Percentiles rank a stretch among this genome's conserved stretches.
Evolutionary conservation across 2,797 vertebrate genomes (phyloP).

Genomic region (Xenops minutus): DNA sequence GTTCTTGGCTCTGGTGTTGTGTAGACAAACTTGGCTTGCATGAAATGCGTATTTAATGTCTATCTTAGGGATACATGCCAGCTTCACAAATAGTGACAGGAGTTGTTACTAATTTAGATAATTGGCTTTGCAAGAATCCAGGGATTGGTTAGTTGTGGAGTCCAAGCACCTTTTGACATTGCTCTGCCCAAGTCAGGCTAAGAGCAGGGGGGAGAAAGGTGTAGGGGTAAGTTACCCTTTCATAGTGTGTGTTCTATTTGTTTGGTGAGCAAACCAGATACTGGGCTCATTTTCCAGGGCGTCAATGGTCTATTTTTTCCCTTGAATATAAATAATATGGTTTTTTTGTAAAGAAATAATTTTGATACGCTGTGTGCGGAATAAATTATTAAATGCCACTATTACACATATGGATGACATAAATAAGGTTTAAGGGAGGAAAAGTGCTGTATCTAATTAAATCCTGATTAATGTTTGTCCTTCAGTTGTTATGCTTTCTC

Average conservation of each 20-base stretch:
- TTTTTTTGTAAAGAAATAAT: neutral
- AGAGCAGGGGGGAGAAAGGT: neutral
- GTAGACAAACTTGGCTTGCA: neutral
- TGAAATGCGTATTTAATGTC: constrained; percentile 39
- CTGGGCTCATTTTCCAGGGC: neutral
- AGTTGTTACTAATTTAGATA: constrained; percentile 64
- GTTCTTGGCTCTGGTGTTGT: neutral
- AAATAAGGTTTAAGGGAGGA: neutral
- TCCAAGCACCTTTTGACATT: constrained; percentile 25
- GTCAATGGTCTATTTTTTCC: neutral
- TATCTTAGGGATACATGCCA: neutral
- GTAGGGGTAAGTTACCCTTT: neutral
- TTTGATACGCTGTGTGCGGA: neutral
- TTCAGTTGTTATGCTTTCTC: neutral
- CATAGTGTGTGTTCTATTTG: neutral
- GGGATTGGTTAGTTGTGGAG: constrained; percentile 15
- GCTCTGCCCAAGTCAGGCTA: neutral
- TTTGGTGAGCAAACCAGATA: neutral
- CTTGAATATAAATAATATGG: neutral
- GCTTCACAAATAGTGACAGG: constrained; percentile 45
- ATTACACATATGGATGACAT: neutral
- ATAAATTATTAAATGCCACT: neutral
- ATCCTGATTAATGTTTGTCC: neutral
- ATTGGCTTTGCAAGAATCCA: constrained; percentile 54
- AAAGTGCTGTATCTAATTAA: neutral